Conservation (phyloP, 2,113 vertebrate species). For the Scatophagus argus region DNA sequence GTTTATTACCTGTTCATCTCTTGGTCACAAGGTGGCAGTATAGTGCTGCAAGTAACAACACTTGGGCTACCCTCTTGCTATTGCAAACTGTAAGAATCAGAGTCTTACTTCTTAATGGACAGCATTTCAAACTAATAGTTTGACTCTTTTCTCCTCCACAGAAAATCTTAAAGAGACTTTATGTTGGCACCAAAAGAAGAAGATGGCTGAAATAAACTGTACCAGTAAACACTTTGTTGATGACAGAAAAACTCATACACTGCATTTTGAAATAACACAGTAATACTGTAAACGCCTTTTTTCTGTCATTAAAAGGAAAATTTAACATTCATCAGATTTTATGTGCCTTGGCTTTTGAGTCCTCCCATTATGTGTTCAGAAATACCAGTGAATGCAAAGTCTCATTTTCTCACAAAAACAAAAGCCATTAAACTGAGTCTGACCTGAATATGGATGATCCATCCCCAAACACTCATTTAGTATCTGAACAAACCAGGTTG, state of each 20-base stretch:
- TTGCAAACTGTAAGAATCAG: background rate
- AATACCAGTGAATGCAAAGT: background rate
- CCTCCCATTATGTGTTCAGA: background rate
- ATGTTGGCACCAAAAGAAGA: background rate
- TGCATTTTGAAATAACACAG: background rate
- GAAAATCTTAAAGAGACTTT: slow-evolving; percentile 8
- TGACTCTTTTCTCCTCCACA: slow-evolving; percentile 15
- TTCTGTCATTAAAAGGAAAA: slow-evolving; percentile 28
- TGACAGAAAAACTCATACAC: background rate
- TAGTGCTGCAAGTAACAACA: background rate
- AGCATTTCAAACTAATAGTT: background rate
- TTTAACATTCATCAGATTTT: background rate
- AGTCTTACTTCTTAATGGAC: background rate
- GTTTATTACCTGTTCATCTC: slow-evolving; percentile 13
- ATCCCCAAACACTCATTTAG: slow-evolving; percentile 46
- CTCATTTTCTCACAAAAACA: slow-evolving; percentile 38
- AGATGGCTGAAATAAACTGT: background rate
- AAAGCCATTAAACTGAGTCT: slow-evolving; percentile 53
- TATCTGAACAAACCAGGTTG: slow-evolving; percentile 43
- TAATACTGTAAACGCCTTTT: background rate
- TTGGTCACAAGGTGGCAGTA: slow-evolving; percentile 71
- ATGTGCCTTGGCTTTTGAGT: background rate
- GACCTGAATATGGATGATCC: slow-evolving; percentile 66
- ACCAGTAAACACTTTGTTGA: background rate
- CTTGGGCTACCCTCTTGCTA: background rate